These are phyloP conservation scores for Anhinga rufa DNA, from an alignment of 2,113 vertebrate genomes.

Conservation along the genomic window DNA sequence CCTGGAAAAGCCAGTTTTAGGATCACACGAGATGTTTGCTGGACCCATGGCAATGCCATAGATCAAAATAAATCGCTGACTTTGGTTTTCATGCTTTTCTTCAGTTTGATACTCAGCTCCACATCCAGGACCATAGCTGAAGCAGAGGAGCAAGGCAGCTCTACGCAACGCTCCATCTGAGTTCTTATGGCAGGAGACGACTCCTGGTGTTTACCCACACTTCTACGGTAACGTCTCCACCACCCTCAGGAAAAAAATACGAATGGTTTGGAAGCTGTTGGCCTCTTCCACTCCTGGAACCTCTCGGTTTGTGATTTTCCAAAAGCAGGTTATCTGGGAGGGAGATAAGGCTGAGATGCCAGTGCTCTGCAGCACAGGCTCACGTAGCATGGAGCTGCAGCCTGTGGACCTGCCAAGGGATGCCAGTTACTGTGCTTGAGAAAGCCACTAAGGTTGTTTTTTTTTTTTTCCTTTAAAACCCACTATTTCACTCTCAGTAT, in stretches of 20 bases:
- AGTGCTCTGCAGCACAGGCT: neutral
- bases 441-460: neutral
- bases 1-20: neutral
- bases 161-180: fast-evolving
- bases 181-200: neutral
- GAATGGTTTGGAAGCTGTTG: neutral
- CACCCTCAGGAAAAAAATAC: neutral
- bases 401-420: neutral
- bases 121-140: neutral
- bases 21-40: fast-evolving
- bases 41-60: neutral
- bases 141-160: neutral
- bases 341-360: neutral
- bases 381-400: neutral
- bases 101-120: neutral
- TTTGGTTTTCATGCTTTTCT: neutral
- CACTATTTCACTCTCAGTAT: neutral
- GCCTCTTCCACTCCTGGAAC: neutral
- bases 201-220: neutral
- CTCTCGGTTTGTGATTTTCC: neutral
- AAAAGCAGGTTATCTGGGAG: neutral
- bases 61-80: neutral
- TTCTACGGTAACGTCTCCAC: neutral
- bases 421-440: neutral
- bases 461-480: neutral